These are phyloP conservation scores for Sus cebifrons DNA, from an alignment of 2,797 vertebrate genomes.

Conservation along the genomic window DNA sequence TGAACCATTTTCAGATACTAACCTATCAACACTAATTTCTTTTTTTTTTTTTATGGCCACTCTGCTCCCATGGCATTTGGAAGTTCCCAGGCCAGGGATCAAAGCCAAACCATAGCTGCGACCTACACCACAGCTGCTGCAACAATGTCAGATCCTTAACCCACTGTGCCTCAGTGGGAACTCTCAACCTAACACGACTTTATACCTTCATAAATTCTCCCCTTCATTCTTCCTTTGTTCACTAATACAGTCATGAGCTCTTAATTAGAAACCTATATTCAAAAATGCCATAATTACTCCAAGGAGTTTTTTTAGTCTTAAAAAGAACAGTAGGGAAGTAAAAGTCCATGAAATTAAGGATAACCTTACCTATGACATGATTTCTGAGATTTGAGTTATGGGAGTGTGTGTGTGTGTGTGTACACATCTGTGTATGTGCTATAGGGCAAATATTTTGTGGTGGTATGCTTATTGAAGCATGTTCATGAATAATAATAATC, in stretches of 20 bases:
- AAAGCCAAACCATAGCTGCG: too few relatives aligned
- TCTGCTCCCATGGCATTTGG: too few relatives aligned
- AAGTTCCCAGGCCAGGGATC: too few relatives aligned
- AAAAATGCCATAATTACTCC: conserved; percentile 28
- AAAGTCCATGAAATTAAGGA: background rate
- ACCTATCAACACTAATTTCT: background rate
- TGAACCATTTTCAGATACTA: background rate
- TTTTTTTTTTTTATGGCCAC: too few relatives aligned
- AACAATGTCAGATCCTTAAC: too few relatives aligned
- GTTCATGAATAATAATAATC: background rate
- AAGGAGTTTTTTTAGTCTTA: background rate
- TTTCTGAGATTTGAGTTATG: background rate
- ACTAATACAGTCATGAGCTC: background rate
- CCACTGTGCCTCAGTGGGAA: too few relatives aligned
- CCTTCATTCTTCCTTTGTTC: background rate
- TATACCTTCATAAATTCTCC: background rate
- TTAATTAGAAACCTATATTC: conserved; percentile 42
- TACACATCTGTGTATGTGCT: accelerated
- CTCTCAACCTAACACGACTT: background rate
- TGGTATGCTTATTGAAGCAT: background rate
- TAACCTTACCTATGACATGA: background rate
- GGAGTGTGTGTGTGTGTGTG: background rate
- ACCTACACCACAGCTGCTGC: too few relatives aligned
- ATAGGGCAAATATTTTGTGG: background rate
- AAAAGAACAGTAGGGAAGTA: conserved; percentile 16